These are phyloP conservation scores for Anoplius nigerrimus DNA, from an alignment of 2,888 invertebrate genomes.

Conservation along the genomic window DNA sequence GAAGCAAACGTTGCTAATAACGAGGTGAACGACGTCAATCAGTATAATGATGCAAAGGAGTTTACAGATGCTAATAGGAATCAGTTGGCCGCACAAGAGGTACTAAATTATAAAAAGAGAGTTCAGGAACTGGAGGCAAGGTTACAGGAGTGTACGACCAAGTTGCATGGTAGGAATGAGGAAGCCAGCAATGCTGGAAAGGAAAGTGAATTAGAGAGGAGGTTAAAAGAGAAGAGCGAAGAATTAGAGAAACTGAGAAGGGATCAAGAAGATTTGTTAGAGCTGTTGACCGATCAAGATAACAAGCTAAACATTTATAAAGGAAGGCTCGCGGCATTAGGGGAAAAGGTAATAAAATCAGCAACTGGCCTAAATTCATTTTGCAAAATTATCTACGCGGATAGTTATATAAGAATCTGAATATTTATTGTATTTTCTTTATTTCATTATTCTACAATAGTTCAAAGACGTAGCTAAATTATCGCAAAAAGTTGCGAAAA, in stretches of 20 bases:
- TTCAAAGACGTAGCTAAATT: too few species aligned
- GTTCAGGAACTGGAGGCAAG: constrained; percentile 66
- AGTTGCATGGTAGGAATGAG: constrained; percentile 50
- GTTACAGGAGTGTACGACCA: constrained; percentile 61
- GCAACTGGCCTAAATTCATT: not conserved
- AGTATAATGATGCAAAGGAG: too few species aligned
- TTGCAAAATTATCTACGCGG: too few species aligned
- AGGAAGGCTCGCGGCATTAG: constrained; percentile 77
- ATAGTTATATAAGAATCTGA: too few species aligned
- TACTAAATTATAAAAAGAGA: constrained; percentile 57
- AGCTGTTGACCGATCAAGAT: constrained; percentile 92
- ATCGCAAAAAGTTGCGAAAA: too few species aligned
- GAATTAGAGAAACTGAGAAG: constrained; percentile 84
- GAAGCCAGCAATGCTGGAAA: constrained; percentile 63
- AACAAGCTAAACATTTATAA: constrained; percentile 82
- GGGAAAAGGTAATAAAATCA: constrained; percentile 74
- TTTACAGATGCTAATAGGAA: not conserved
- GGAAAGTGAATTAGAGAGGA: constrained; percentile 62
- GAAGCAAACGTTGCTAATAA: too few species aligned
- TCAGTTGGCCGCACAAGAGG: constrained; percentile 55
- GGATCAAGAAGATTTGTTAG: constrained; percentile 95
- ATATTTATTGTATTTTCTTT: not conserved
- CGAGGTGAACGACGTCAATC: not conserved
- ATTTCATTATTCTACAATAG: not conserved
- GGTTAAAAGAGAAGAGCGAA: constrained; percentile 69